These are phyloP conservation scores for Plutomurus gul DNA, from an alignment of 1,140 invertebrate genomes.

Conservation along the genomic window DNA sequence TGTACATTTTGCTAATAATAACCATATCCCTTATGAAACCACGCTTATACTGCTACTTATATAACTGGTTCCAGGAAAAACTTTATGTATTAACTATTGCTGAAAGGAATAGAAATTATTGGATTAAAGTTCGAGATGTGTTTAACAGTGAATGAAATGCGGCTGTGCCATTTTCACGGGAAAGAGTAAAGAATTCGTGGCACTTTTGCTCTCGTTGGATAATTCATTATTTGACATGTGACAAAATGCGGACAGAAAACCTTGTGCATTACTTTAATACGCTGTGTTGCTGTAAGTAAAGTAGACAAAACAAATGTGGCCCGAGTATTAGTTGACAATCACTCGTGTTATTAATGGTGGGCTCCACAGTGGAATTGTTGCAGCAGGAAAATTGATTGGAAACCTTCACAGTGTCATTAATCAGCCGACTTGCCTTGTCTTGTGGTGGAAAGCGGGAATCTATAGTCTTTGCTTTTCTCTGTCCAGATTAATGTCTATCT, in stretches of 20 bases:
- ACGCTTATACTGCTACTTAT: no score
- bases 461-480: background rate
- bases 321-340: slow-evolving; percentile 2
- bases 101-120: no score
- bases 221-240: slow-evolving; percentile 18
- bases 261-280: background rate
- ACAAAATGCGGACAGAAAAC: slow-evolving; percentile 10
- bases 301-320: background rate
- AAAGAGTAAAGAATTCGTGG: background rate
- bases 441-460: background rate
- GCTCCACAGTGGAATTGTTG: background rate
- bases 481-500: background rate
- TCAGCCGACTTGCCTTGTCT: background rate
- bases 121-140: no score
- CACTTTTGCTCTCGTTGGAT: background rate
- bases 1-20: no score
- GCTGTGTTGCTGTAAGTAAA: background rate
- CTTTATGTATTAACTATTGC: no score
- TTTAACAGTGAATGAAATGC: no score
- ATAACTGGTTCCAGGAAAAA: no score
- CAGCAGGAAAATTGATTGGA: slow-evolving; percentile 20
- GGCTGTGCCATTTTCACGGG: background rate
- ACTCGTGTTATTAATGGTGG: slow-evolving; percentile 19
- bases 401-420: slow-evolving; percentile 9
- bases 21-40: no score